Evolutionary conservation across 2,888 invertebrate species (phyloP), one percentile per base, ranked within the genome.

Genomic region (Drosophila yooni): DNA sequence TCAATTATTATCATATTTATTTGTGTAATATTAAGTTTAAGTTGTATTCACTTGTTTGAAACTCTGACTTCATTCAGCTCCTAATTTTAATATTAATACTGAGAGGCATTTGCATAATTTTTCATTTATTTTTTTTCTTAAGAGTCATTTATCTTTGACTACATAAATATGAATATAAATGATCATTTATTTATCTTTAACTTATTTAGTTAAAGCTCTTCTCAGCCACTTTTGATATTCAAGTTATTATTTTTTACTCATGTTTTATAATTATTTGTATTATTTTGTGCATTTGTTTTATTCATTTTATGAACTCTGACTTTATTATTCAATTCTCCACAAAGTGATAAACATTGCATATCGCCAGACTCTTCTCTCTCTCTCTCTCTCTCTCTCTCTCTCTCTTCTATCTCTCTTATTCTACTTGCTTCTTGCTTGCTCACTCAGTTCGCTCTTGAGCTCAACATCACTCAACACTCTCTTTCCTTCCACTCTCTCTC

Each of bases 381-480:
- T 13, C 15, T 15, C 48, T 46, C 50, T 13, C 52, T 4, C 29
- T 7, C n/a, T 10, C 33, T 52, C 25, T 15, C 31, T 46, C 15
- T 56, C 10, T 13, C 33, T 25, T 5, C 31, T 27, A 10, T 21
- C 38, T 46, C 25, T 25, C 50, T 10, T 36, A 21, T 40, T 15
- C 36, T 10, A 29, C 10, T 46, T 25, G 6, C 34, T 8, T n/a
- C 54, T 46, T 50, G 15, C 50, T 4, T 29, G 29, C 34, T 58
- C 21, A 13, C 36, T 48, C 8, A 29, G 21, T 5, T n/a, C n/a
- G 50, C 68, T 64, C 79, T 58, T 52, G 29, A 38, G n/a, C 69
- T 67, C 59, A 61, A 58, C 33, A 53, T 78, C 73, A 69, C 62
- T 79, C 70, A 64, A 15, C 70, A 75, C 57, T 15, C 13, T n/a